Base-by-base conservation (phyloP, 64 coral and sea anemone genomes). In the Stylophora pistillata region DNA sequence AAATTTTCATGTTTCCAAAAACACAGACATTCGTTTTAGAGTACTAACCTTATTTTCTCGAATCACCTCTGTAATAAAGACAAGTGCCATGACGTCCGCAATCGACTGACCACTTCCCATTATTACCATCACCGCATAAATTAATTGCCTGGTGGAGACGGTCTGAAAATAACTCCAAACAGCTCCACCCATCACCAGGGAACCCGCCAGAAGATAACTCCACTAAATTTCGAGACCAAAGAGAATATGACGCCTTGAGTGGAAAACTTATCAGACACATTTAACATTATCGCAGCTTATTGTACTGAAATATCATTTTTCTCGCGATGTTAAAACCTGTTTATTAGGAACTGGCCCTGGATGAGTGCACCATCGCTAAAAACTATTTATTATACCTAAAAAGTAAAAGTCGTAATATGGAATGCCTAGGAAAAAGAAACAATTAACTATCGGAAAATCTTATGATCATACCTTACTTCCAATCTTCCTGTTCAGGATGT, bases 381-480 rank as follows among this genome's bases (percentile, higher is more conserved):
- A 47, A 47, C 37, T 4, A 47, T 47, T 47, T 47, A 47, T 7
- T 47, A 47, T 47, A 4, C 7, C 3, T 7, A 47, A 47, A 47
- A 47, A 47, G 7, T 47, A 47, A 47, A 47, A 47, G 37, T 47
- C 37, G 7, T 4, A 47, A 3, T 47, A 4, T 3, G 37, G 37
- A 47, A 47, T 47, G 37, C 37, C 7, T 4, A 47, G 37, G 37
- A 47, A 47, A 47, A 47, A 47, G 37, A 4, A 47, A 4, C 37
- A 47, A 7, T 1, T 47, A 47, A 47, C 7, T 0, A 47, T 47
- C 3, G 37, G 37, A 47, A 47, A 47, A 47, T 47, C 37, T 26
- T 13, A 26, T 25, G 2, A 27, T 23, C 69, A 72, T 79, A 79
- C 77, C 77, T 59, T 79, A 55, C 56, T 79, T 58, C 77, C 77